These are phyloP conservation scores for Eristalinus aeneus DNA, from an alignment of 2,888 invertebrate species.

Conservation along the genomic window DNA sequence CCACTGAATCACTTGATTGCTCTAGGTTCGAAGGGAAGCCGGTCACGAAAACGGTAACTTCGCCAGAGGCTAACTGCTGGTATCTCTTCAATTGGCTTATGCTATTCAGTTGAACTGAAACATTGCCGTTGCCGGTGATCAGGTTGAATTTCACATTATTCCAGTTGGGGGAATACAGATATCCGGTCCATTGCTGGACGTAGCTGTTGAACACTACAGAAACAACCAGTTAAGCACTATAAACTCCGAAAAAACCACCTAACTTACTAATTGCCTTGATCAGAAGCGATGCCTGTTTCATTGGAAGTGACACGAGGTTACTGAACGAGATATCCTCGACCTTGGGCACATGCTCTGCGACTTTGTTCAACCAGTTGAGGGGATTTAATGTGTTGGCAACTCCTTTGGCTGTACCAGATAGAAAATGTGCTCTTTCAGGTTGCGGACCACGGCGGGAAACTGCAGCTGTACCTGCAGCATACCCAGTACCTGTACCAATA, in stretches of 20 bases:
- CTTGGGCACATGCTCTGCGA: slow-evolving; percentile 5
- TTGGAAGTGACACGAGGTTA: slow-evolving; percentile 28
- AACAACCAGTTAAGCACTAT: too few relatives aligned
- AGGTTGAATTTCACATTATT: slow-evolving; percentile 32
- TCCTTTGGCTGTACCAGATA: not conserved
- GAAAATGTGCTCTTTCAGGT: slow-evolving; percentile 7
- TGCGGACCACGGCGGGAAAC: not conserved
- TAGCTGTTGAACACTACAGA: slow-evolving; percentile 35
- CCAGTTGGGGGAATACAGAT: slow-evolving; percentile 18
- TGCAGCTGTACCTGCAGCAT: not conserved
- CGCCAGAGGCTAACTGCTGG: slow-evolving; percentile 74
- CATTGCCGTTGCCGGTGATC: slow-evolving; percentile 47
- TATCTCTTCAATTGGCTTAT: slow-evolving; percentile 73
- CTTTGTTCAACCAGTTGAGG: not conserved
- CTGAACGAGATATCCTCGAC: slow-evolving; percentile 37
- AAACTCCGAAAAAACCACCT: too few relatives aligned
- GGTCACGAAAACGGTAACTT: slow-evolving; percentile 77
- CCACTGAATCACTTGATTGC: slow-evolving; percentile 74
- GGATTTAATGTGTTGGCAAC: not conserved
- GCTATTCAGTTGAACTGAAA: slow-evolving; percentile 68
- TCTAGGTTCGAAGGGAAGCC: slow-evolving; percentile 75
- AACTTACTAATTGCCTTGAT: slow-evolving; percentile 49
- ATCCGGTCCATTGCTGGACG: slow-evolving; percentile 6
- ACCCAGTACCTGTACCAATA: not conserved
- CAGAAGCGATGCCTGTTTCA: slow-evolving; percentile 18